These are phyloP conservation scores for Pygoscelis adeliae DNA, from an alignment of 2,113 vertebrate species.

Conservation along the genomic window DNA sequence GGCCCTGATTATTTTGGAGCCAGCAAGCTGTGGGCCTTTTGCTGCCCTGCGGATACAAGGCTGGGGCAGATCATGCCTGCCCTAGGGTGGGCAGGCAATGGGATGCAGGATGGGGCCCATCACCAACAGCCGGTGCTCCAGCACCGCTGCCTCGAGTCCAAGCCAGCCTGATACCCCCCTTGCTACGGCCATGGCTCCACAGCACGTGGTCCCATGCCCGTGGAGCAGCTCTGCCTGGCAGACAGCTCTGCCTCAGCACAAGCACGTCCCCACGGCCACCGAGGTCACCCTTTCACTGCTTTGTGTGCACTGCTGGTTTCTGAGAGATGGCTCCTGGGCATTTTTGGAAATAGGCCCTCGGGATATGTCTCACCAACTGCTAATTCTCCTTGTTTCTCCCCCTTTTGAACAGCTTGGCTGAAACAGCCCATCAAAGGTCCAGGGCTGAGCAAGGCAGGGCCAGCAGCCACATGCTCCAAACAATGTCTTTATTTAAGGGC, in stretches of 20 bases:
- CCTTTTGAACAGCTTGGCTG: background rate
- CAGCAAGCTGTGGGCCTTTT: background rate
- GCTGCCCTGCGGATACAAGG: background rate
- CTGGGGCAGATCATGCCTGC: background rate
- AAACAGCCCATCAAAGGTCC: background rate
- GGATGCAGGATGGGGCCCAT: background rate
- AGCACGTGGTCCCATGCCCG: accelerated
- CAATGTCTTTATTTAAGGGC: background rate
- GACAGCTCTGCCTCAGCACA: background rate
- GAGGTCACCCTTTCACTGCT: background rate
- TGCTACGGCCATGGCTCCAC: background rate
- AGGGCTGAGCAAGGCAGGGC: background rate
- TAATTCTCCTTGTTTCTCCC: background rate
- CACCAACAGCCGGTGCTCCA: background rate
- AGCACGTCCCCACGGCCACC: background rate
- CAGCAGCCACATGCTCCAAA: background rate
- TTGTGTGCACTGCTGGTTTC: background rate
- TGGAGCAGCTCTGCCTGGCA: background rate
- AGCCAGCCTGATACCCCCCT: background rate
- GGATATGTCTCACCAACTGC: background rate
- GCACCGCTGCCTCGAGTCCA: background rate
- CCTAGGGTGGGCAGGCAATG: background rate
- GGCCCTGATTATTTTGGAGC: background rate
- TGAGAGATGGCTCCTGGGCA: background rate
- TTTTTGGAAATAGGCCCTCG: background rate